Conservation (phyloP, 2,888 invertebrate species). For the Bedellia somnulentella region DNA sequence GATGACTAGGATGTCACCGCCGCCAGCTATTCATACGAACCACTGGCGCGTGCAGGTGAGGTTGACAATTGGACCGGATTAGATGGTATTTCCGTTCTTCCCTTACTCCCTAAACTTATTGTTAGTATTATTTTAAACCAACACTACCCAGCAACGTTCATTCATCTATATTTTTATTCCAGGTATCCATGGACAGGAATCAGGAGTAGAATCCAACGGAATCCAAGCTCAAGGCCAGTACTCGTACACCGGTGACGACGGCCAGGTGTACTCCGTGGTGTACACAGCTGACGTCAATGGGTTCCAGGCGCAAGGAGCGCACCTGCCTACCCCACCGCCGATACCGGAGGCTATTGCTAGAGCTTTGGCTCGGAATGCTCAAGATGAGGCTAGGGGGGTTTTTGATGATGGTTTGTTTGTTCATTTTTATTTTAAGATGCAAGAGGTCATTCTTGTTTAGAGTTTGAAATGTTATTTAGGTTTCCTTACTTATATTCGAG, state of each 20-base stretch:
- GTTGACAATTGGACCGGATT: too few relatives aligned
- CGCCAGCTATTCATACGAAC: too few relatives aligned
- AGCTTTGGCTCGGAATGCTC: constrained; percentile 48
- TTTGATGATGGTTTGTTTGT: constrained; percentile 44
- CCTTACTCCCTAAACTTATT: too few relatives aligned
- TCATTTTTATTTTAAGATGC: constrained; percentile 1
- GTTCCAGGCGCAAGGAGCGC: constrained; percentile 56
- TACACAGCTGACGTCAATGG: constrained; percentile 46
- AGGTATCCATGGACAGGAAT: constrained; percentile 46
- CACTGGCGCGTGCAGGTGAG: too few relatives aligned
- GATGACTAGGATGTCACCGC: too few relatives aligned
- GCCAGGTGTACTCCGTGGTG: constrained; percentile 54
- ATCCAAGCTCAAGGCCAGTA: constrained; percentile 59
- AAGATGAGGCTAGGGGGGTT: constrained; percentile 56
- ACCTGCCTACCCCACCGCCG: constrained; percentile 62
- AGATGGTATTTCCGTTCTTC: too few relatives aligned
- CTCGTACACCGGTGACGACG: constrained; percentile 64
- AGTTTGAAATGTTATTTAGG: constrained; percentile 5
- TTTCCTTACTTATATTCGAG: too few relatives aligned
- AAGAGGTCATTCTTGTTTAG: constrained; percentile 5
- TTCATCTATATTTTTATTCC: constrained; percentile 10
- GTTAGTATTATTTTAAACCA: too few relatives aligned
- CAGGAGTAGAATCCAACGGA: constrained; percentile 38
- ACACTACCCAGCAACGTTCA: too few relatives aligned
- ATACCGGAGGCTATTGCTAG: constrained; percentile 59